These are phyloP conservation scores for Luidia sarsii DNA, from an alignment of 53 echinoderm and acorn worm species.

Conservation along the genomic window DNA sequence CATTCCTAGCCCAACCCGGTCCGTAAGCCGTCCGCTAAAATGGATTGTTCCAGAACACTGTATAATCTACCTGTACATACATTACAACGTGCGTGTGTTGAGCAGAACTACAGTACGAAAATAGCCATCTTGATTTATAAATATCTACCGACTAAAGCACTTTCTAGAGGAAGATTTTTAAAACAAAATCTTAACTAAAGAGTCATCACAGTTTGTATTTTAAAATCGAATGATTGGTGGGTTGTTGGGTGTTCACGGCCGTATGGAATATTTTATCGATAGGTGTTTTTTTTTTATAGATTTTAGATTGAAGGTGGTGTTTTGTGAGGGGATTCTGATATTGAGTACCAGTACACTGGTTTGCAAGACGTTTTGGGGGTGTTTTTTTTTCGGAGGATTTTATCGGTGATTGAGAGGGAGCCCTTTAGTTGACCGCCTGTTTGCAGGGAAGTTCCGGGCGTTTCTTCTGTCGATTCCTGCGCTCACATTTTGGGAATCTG, in stretches of 20 bases:
- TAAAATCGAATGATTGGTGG: no score
- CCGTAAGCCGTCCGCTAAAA: conserved; percentile 23
- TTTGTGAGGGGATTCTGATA: no score
- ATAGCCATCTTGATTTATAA: conserved; percentile 54
- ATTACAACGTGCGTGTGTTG: neutral
- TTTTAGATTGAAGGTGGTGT: conserved; percentile 30
- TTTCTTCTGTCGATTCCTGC: no score
- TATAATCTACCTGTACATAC: conserved; percentile 26
- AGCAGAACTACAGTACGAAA: conserved; percentile 24
- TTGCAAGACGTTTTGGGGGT: no score
- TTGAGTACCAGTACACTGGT: no score
- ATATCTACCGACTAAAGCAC: conserved; percentile 32
- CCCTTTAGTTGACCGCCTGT: no score
- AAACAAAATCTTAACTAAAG: neutral
- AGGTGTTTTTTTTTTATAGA: conserved; percentile 52
- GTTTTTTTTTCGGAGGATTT: no score
- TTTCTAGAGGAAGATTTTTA: conserved; percentile 40
- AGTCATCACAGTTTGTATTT: conserved; percentile 46
- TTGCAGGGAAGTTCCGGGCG: no score
- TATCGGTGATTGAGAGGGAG: no score
- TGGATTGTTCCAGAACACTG: conserved; percentile 16
- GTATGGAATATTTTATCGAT: conserved; percentile 47
- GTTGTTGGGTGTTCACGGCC: conserved; percentile 32
- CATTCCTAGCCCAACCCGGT: neutral
- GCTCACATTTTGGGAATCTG: no score